Evolutionary conservation across 1,140 invertebrate species (phyloP).

Genomic region (Linepithema humile): DNA sequence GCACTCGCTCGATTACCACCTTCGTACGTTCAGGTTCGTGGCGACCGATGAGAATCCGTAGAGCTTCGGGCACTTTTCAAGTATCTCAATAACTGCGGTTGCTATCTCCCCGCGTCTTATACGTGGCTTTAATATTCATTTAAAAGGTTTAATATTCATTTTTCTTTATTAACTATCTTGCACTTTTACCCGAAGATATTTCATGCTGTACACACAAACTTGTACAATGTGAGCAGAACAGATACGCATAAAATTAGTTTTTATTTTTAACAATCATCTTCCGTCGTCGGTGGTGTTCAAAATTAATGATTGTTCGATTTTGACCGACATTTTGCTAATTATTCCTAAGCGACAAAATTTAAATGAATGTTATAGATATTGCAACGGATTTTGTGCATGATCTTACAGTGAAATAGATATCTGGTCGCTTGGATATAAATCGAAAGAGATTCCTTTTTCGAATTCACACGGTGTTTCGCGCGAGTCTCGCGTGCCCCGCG

Average conservation of each 20-base stretch:
- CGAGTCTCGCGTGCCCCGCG: conserved; percentile 73
- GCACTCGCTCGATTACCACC: conserved; percentile 37
- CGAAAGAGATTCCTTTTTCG: conserved; percentile 55
- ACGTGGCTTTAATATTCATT: neutral
- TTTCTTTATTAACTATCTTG: neutral
- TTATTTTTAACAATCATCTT: neutral
- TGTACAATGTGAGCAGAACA: neutral
- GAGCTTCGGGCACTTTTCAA: conserved; percentile 20
- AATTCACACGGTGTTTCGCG: conserved; percentile 68
- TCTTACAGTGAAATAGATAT: no score
- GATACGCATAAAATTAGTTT: neutral
- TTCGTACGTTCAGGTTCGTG: conserved; percentile 29
- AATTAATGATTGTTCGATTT: no score
- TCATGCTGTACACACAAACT: neutral
- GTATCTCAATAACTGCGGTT: conserved; percentile 23
- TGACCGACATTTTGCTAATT: no score
- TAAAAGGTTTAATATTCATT: no score
- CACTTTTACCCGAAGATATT: neutral
- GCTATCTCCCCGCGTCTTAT: neutral
- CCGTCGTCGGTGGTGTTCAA: no score
- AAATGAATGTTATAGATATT: no score
- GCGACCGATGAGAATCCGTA: neutral
- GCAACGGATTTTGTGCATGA: no score
- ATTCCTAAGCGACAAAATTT: no score
- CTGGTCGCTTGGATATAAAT: no score